These are phyloP conservation scores for Xenus cinereus DNA, from an alignment of 2,113 vertebrate species.

Conservation along the genomic window DNA sequence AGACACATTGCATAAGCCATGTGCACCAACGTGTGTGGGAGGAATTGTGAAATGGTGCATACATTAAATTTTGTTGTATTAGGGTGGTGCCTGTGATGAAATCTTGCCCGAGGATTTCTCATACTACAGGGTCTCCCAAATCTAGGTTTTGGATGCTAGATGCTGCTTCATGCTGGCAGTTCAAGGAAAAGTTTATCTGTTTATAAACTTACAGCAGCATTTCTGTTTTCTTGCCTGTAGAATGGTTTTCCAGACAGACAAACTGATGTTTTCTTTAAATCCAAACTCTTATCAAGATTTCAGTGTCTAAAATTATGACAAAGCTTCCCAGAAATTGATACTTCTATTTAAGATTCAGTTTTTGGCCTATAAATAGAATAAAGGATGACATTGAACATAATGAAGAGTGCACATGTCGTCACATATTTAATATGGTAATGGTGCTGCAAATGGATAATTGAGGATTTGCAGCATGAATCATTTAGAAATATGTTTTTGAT, in stretches of 20 bases:
- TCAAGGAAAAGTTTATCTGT: not conserved
- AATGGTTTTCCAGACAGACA: not conserved
- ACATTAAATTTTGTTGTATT: not conserved
- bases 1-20: not conserved
- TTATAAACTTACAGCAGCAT: not conserved
- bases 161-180: not conserved
- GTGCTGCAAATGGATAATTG: conserved; percentile 33
- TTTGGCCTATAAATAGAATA: conserved; percentile 41
- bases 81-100: not conserved
- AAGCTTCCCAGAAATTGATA: not conserved
- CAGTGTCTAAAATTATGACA: not conserved
- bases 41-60: not conserved
- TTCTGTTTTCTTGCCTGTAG: not conserved
- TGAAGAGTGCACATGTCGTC: not conserved
- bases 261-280: not conserved
- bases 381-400: conserved; percentile 14
- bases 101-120: not conserved
- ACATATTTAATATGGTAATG: conserved; percentile 28
- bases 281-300: not conserved
- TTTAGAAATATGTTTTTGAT: not conserved
- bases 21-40: not conserved
- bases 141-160: not conserved
- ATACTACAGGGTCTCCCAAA: not conserved
- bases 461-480: conserved; percentile 15
- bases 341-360: not conserved